Evolutionary conservation across 2,888 invertebrate genomes (phyloP).

Genomic region (Pyrgus malvae): DNA sequence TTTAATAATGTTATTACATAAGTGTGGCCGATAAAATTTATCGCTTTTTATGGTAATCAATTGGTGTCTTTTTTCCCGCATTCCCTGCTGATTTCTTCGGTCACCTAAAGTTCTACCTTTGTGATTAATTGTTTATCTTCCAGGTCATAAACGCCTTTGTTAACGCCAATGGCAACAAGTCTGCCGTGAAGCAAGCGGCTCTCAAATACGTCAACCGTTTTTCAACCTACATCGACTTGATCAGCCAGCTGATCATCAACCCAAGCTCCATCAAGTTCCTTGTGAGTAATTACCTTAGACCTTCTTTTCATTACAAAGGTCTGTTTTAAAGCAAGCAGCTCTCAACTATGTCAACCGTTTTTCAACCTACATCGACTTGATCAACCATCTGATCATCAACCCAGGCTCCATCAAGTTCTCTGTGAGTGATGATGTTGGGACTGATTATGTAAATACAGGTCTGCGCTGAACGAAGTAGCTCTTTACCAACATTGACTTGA

Average conservation of each 20-base stretch:
- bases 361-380: conserved; percentile 45
- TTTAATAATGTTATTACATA: no score
- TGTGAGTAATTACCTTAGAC: conserved; percentile 52
- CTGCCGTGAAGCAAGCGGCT: conserved; percentile 39
- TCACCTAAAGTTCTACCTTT: neutral
- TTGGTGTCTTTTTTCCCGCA: no score
- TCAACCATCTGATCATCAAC: conserved; percentile 46
- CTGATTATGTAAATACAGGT: neutral
- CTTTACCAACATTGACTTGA: conserved; percentile 45
- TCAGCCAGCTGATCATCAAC: conserved; percentile 46
- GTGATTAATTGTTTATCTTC: neutral
- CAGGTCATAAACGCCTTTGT: conserved; percentile 53
- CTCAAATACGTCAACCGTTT: conserved; percentile 42
- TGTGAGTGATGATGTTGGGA: conserved; percentile 52
- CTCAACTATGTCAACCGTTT: conserved; percentile 42
- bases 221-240: conserved; percentile 45
- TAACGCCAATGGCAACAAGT: conserved; percentile 40
- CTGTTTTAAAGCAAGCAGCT: conserved; percentile 39
- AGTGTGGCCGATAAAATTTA: no score
- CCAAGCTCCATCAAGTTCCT: conserved; percentile 46
- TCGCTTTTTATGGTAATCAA: no score
- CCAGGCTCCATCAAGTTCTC: conserved; percentile 46
- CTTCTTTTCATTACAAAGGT: conserved; percentile 3
- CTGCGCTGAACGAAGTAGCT: conserved; percentile 39
- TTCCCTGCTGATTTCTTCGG: no score